Evolutionary conservation across 2,113 vertebrate species (phyloP).

Genomic region (Uropsilus gracilis): DNA sequence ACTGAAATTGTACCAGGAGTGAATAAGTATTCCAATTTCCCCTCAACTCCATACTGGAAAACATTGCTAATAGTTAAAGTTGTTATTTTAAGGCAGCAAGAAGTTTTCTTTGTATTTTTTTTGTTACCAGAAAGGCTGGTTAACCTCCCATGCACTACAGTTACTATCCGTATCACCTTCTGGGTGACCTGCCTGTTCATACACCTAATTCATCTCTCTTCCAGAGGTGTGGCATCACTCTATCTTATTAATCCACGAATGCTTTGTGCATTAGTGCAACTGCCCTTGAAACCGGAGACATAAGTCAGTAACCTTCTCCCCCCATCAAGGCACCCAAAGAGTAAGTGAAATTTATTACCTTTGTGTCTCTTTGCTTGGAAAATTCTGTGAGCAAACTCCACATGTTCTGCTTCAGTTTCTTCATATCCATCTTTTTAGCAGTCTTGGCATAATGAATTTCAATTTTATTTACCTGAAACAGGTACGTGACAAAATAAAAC

Average conservation of each 20-base stretch:
- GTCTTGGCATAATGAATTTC: conserved; percentile 93
- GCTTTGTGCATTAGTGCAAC: neutral
- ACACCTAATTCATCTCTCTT: neutral
- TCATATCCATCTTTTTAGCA: conserved; percentile 98
- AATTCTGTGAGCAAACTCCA: conserved; percentile 88
- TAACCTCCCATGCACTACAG: no score
- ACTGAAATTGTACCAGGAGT: neutral
- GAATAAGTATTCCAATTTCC: neutral
- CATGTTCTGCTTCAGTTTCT: conserved; percentile 92
- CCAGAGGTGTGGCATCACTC: no score
- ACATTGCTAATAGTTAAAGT: neutral
- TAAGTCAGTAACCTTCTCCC: neutral
- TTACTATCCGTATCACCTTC: neutral
- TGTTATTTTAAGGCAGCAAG: neutral
- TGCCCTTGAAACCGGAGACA: rapidly evolving
- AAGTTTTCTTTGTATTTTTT: neutral
- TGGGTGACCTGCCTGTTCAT: neutral
- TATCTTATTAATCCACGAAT: neutral
- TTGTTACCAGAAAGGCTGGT: neutral
- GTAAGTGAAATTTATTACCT: conserved; percentile 55
- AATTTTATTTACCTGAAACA: conserved; percentile 92
- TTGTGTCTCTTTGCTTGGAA: rapidly evolving
- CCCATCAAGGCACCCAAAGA: rapidly evolving
- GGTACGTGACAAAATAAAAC: neutral
- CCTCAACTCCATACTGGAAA: neutral